phyloP scores from a whole-genome alignment of 2,113 vertebrate genomes.

The Mus spicilegus region DNA sequence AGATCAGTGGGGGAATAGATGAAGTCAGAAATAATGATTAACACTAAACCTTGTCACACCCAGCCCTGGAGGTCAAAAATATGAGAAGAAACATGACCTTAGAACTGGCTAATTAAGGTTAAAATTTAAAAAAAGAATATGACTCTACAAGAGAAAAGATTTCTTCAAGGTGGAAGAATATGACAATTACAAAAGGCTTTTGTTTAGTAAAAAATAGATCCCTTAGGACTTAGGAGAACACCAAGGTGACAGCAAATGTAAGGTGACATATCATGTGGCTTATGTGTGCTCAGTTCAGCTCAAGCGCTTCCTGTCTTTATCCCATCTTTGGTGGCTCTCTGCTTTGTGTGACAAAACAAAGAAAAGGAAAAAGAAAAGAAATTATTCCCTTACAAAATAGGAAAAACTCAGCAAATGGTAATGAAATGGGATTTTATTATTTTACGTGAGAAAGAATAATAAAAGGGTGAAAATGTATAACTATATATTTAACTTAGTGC shows the following conservation, averaged over 20 bases:
- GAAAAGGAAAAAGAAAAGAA: not conserved
- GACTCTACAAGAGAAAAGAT: not conserved
- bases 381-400: not conserved
- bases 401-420: not conserved
- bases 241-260: not conserved
- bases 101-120: not conserved
- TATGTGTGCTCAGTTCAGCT: not conserved
- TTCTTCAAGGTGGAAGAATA: not conserved
- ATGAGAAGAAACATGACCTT: not conserved
- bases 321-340: not conserved
- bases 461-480: not conserved
- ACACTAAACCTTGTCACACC: not conserved
- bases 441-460: conserved; percentile 11
- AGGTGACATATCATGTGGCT: not conserved
- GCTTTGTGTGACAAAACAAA: not conserved
- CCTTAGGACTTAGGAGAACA: not conserved
- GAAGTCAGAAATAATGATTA: not conserved
- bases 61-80: not conserved
- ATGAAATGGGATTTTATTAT: not conserved
- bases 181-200: not conserved
- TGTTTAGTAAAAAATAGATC: not conserved
- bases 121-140: not conserved
- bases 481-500: not conserved
- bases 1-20: not conserved
- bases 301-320: not conserved